Percentiles rank a stretch among this genome's conserved stretches.
Evolutionary conservation across 2,888 invertebrate genomes (phyloP).

Genomic region (Pantelozetes paolii): DNA sequence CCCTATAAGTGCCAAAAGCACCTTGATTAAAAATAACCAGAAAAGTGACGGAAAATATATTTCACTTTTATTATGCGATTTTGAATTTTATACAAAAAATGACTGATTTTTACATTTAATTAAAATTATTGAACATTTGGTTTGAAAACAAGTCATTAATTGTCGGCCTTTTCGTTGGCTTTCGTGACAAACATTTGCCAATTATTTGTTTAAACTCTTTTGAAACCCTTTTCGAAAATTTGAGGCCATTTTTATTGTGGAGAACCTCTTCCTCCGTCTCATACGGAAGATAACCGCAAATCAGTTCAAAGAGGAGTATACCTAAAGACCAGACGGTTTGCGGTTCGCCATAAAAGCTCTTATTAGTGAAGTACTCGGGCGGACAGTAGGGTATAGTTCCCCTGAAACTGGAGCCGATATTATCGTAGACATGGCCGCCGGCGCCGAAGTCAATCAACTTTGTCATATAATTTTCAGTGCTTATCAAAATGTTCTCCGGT

Average conservation of each 20-base stretch:
- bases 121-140: neutral
- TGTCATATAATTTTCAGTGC: constrained; percentile 24
- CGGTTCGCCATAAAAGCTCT: constrained; percentile 55
- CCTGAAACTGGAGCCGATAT: constrained; percentile 46
- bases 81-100: no score
- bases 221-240: constrained; percentile 47
- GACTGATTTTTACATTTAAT: no score
- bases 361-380: constrained; percentile 57
- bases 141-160: constrained; percentile 50
- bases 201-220: constrained; percentile 55
- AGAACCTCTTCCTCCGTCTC: constrained; percentile 56
- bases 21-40: no score
- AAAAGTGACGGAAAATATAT: no score
- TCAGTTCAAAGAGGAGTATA: constrained; percentile 58
- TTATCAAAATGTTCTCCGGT: constrained; percentile 7
- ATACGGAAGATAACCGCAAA: constrained; percentile 59
- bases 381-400: constrained; percentile 59
- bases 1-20: no score
- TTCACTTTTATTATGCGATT: no score
- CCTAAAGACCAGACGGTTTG: constrained; percentile 59
- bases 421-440: constrained; percentile 53
- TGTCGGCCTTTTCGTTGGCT: constrained; percentile 53
- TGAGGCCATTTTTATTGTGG: constrained; percentile 45
- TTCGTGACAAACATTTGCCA: constrained; percentile 53
- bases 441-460: constrained; percentile 57